Percentiles rank a stretch among this genome's conserved stretches.
These are phyloP conservation scores for Pardalotus punctatus DNA, from an alignment of 2,113 vertebrate genomes.

Conservation along the genomic window DNA sequence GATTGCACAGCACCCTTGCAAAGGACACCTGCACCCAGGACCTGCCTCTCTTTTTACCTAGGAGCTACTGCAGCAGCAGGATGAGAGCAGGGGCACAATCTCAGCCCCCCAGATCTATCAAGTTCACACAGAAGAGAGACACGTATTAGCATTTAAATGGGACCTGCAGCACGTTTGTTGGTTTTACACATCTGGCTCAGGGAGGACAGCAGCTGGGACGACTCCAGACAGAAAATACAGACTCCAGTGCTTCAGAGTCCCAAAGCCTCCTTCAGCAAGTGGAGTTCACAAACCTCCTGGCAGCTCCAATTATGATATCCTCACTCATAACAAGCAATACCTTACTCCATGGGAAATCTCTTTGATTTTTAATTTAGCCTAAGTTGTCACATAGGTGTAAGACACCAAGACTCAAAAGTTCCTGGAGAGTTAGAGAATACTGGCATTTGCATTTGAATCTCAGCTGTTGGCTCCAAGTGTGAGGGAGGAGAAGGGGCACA, in stretches of 20 bases:
- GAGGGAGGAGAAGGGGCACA: neutral
- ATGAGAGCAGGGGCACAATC: neutral
- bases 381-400: constrained; percentile 40
- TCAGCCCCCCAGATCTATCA: neutral
- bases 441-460: constrained; percentile 27
- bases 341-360: constrained; percentile 22
- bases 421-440: constrained; percentile 6
- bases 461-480: neutral
- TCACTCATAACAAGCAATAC: neutral
- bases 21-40: neutral
- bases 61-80: neutral
- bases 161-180: neutral
- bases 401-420: constrained; percentile 31
- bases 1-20: neutral
- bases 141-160: neutral
- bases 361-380: constrained; percentile 51
- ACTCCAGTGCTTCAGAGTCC: neutral
- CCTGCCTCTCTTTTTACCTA: neutral
- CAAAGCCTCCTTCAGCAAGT: neutral
- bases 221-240: neutral
- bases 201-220: neutral
- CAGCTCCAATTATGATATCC: constrained; percentile 33
- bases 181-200: neutral
- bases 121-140: neutral
- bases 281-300: constrained; percentile 18